Evolutionary conservation across 2,113 vertebrate genomes (phyloP).

Genomic region (Chaetodon auriga): DNA sequence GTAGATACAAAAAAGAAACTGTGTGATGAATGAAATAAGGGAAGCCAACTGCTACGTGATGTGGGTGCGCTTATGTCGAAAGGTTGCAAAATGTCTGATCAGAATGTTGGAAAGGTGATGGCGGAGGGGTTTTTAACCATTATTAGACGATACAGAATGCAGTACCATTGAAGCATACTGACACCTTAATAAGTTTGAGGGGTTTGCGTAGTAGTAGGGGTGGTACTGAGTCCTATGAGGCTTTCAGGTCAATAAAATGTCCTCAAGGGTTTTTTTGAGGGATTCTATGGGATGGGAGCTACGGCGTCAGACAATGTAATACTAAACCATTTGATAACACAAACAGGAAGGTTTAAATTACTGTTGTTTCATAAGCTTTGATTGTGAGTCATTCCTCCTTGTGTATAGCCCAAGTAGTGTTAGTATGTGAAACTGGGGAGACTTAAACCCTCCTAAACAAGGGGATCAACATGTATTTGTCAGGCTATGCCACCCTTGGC

Average conservation of each 20-base stretch:
- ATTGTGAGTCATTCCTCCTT: slow-evolving; percentile 26
- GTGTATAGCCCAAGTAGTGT: slow-evolving; percentile 51
- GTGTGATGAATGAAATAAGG: neutral
- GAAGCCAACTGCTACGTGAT: neutral
- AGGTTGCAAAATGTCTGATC: neutral
- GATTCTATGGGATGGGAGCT: neutral
- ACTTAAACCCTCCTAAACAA: slow-evolving; percentile 82
- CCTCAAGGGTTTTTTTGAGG: neutral
- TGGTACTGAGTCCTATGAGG: neutral
- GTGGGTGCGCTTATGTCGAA: neutral
- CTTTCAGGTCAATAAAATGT: neutral
- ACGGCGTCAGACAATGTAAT: neutral
- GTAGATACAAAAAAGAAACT: neutral
- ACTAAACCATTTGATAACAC: slow-evolving; percentile 2
- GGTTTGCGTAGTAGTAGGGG: too few relatives aligned
- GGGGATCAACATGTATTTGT: slow-evolving; percentile 83
- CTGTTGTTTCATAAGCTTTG: slow-evolving; percentile 50
- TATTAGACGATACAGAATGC: neutral
- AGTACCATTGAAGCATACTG: neutral
- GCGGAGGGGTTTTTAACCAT: neutral
- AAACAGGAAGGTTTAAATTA: slow-evolving; percentile 39
- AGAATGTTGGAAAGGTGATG: neutral
- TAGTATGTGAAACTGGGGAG: slow-evolving; percentile 76
- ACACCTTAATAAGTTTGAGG: neutral
- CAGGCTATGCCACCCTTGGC: slow-evolving; percentile 75